These are phyloP conservation scores for Glaucomys volans DNA, from an alignment of 2,113 vertebrate species.

Conservation along the genomic window DNA sequence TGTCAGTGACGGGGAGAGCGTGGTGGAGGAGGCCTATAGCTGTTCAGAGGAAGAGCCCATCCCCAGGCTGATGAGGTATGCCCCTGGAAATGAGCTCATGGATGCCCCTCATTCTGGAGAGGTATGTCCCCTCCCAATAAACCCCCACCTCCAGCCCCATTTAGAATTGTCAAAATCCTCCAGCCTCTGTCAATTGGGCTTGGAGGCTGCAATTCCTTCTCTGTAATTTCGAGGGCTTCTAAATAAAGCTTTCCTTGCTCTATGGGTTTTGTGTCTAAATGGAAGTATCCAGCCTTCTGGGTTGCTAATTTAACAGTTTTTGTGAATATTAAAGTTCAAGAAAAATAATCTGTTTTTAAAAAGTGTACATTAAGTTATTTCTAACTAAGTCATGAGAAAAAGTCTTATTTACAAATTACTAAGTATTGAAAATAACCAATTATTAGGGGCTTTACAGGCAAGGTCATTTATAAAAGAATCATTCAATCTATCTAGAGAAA, in stretches of 20 bases:
- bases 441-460: slow-evolving; percentile 71
- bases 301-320: slow-evolving; percentile 63
- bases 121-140: background rate
- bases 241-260: background rate
- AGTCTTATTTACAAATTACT: slow-evolving; percentile 68
- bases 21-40: background rate
- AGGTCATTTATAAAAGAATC: slow-evolving; percentile 75
- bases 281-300: background rate
- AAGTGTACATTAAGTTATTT: slow-evolving; percentile 60
- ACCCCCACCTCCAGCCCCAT: background rate
- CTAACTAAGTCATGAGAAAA: slow-evolving; percentile 68
- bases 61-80: background rate
- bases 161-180: background rate
- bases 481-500: slow-evolving; percentile 66
- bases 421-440: slow-evolving; percentile 77
- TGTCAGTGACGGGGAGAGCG: background rate
- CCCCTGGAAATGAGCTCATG: slow-evolving; percentile 29
- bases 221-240: background rate
- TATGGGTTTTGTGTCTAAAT: slow-evolving; percentile 23
- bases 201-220: background rate
- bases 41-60: background rate
- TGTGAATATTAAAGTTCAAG: slow-evolving; percentile 60
- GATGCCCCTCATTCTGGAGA: background rate
- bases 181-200: background rate
- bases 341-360: slow-evolving; percentile 69